Conservation (phyloP, 2,113 vertebrate species). For the Limanda limanda region DNA sequence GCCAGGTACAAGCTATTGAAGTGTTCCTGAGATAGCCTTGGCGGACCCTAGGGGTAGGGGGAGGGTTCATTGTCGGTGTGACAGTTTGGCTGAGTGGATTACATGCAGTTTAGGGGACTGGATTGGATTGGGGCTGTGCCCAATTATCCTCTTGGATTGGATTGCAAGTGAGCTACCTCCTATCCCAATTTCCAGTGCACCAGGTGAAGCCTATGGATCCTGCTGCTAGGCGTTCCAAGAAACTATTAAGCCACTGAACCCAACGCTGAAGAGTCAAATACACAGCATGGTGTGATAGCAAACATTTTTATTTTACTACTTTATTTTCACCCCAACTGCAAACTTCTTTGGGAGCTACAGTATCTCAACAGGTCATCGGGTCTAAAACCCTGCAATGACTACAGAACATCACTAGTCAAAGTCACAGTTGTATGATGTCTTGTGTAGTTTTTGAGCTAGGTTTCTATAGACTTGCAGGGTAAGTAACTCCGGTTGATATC, state of each 20-base stretch:
- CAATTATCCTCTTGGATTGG: constrained; percentile 79
- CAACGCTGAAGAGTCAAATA: constrained; percentile 57
- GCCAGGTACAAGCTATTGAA: constrained; percentile 78
- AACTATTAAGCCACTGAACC: constrained; percentile 63
- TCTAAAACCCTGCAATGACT: constrained; percentile 33
- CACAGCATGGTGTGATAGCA: constrained; percentile 36
- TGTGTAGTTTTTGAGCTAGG: background rate
- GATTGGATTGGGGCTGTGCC: constrained; percentile 77
- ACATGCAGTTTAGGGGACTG: constrained; percentile 81
- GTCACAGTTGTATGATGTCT: background rate
- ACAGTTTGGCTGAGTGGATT: constrained; percentile 83
- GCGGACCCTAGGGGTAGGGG: constrained; percentile 57
- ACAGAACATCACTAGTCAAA: background rate
- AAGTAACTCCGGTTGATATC: background rate
- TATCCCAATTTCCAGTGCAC: constrained; percentile 73
- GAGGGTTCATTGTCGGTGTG: constrained; percentile 76
- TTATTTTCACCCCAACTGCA: background rate
- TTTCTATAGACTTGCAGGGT: background rate
- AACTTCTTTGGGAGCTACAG: constrained; percentile 5
- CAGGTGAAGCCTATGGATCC: constrained; percentile 65
- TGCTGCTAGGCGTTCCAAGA: constrained; percentile 47
- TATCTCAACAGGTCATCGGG: constrained; percentile 31
- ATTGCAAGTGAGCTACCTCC: constrained; percentile 77
- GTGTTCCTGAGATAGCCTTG: constrained; percentile 76
- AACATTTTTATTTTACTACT: constrained; percentile 6